phyloP scores from a whole-genome alignment of 2,113 vertebrate genomes.

The Alosa alosa region DNA sequence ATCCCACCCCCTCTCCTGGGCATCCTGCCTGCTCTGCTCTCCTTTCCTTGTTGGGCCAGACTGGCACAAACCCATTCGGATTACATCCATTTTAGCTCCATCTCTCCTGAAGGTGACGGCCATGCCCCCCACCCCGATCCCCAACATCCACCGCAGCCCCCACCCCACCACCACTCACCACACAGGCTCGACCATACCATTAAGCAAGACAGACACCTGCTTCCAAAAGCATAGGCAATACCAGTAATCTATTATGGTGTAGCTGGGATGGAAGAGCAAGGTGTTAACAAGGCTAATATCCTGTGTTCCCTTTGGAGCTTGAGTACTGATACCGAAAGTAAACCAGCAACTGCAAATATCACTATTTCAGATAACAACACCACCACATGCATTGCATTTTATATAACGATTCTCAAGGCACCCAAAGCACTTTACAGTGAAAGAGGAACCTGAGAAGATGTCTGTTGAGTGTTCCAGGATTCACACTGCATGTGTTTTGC shows the following conservation, averaged over 20 bases:
- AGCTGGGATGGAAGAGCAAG: not conserved
- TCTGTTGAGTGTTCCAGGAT: too few relatives aligned
- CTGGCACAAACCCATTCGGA: conserved; percentile 30
- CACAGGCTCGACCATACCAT: not conserved
- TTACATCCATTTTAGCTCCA: conserved; percentile 36
- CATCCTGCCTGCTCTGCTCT: not conserved
- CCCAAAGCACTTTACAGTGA: too few relatives aligned
- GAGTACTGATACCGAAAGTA: too few relatives aligned
- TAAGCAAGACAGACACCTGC: not conserved
- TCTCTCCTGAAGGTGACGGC: conserved; percentile 17
- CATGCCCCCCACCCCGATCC: not conserved
- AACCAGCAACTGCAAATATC: too few relatives aligned
- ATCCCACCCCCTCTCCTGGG: not conserved
- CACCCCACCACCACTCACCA: too few relatives aligned
- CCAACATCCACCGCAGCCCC: not conserved
- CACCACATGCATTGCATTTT: too few relatives aligned
- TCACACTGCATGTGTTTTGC: too few relatives aligned
- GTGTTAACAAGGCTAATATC: not conserved
- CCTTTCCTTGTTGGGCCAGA: not conserved
- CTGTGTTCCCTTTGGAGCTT: not conserved
- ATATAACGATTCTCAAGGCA: too few relatives aligned
- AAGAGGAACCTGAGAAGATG: too few relatives aligned
- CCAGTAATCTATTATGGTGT: not conserved
- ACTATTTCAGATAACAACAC: too few relatives aligned
- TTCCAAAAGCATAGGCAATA: not conserved